Evolutionary conservation across 2,113 vertebrate genomes (phyloP).

Genomic region (Hydropotes inermis): DNA sequence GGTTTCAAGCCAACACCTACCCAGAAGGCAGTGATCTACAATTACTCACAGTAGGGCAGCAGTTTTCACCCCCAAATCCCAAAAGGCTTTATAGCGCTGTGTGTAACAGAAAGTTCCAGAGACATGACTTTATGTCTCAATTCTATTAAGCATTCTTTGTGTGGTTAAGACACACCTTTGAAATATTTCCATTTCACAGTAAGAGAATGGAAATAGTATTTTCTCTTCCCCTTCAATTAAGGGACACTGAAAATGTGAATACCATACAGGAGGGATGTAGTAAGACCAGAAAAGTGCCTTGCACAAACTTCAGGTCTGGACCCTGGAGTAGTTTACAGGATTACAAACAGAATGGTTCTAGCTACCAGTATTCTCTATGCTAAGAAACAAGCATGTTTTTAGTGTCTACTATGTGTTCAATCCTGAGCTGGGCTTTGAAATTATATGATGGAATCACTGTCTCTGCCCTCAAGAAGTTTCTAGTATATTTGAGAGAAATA

Average conservation of each 20-base stretch:
- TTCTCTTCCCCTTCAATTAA: not conserved
- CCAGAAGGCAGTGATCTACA: not conserved
- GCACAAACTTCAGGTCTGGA: not conserved
- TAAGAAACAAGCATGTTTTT: not conserved
- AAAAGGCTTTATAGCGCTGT: not conserved
- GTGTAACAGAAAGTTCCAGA: slow-evolving; percentile 37
- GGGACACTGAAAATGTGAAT: slow-evolving; percentile 11
- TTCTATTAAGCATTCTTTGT: slow-evolving; percentile 45
- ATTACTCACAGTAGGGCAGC: slow-evolving; percentile 9
- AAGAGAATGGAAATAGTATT: slow-evolving; percentile 48
- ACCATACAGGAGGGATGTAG: not conserved
- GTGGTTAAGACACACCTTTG: slow-evolving; percentile 15
- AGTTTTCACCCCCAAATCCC: slow-evolving; percentile 26
- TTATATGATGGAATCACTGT: not conserved
- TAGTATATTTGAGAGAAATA: not conserved
- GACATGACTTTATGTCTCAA: slow-evolving; percentile 32
- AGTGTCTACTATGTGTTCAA: not conserved
- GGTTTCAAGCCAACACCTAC: not conserved
- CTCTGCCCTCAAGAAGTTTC: not conserved
- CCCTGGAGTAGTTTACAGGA: not conserved
- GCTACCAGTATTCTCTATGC: not conserved
- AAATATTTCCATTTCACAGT: slow-evolving; percentile 45
- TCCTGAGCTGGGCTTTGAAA: not conserved
- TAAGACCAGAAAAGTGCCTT: slow-evolving; percentile 25
- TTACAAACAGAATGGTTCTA: not conserved